Percentiles rank a stretch among this genome's conserved stretches.
Conservation (phyloP, 2,113 vertebrate genomes). For the Pelmatolapia mariae region DNA sequence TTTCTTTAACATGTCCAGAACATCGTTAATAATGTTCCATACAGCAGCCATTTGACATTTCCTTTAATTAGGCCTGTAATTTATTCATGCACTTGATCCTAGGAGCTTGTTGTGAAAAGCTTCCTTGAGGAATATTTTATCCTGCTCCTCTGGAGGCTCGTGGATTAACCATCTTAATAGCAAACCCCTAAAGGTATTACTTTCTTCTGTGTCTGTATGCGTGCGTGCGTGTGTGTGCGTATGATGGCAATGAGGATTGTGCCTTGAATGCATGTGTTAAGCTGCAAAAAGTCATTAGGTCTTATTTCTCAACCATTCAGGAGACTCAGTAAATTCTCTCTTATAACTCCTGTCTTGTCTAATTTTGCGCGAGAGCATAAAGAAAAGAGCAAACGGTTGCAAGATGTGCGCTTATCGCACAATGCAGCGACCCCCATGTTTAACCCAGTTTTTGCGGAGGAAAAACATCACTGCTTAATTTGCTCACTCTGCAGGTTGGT, state of each 20-base stretch:
- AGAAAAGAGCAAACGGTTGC: conserved; percentile 66
- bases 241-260: conserved; percentile 9
- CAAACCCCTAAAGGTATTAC: conserved; percentile 61
- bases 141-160: conserved; percentile 49
- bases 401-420: conserved; percentile 55
- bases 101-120: conserved; percentile 72
- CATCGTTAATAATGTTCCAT: conserved; percentile 68
- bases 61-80: conserved; percentile 77
- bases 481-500: conserved; percentile 59
- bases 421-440: conserved; percentile 54
- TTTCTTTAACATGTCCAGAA: conserved; percentile 53
- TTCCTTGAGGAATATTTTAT: conserved; percentile 70
- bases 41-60: conserved; percentile 72
- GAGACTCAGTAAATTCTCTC: conserved; percentile 27
- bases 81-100: conserved; percentile 76
- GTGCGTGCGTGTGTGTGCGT: background rate
- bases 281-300: conserved; percentile 64
- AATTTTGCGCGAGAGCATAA: conserved; percentile 43
- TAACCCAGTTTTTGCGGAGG: conserved; percentile 61
- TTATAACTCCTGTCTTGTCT: conserved; percentile 28
- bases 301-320: conserved; percentile 47
- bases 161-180: conserved; percentile 72
- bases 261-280: conserved; percentile 38
- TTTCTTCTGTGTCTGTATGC: conserved; percentile 18
- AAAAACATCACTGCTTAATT: conserved; percentile 52